Base-by-base conservation (phyloP, 2,797 vertebrate species). In the Otolemur crassicaudatus region DNA sequence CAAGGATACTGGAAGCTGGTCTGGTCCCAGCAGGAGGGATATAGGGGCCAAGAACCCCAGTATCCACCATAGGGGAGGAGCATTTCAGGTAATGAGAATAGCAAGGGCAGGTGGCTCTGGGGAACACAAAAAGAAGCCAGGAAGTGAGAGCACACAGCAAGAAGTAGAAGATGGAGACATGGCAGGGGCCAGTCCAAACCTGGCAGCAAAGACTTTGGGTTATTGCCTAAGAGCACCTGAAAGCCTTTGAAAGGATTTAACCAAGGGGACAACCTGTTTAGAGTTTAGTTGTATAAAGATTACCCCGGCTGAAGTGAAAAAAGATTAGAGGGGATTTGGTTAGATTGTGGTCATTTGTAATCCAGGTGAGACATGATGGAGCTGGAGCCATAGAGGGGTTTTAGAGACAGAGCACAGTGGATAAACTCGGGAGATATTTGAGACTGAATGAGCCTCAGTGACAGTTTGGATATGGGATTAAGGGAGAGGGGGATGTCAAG, bases 261-360 rank as follows among this genome's bases (percentile, higher is more conserved):
- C 12, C 65, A 86, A 77, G 73, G 19, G 40, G 22, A 11, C 22
- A 37, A 65, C 12, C 9, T 31, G 72, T 73, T 85, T 61, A 73
- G 69, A 84, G 46, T 80, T 94, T 84, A 25, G 25, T 85, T 91
- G 86, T 67, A 69, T 40, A 95, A 87, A 91, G 69, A 63, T 70
- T 63, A 25, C 65, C 70, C 25, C 67, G 22, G 46, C 79, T 89
- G 86, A 85, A 82, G 53, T 65, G 53, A 89, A 40, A 69, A 73
- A 43, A 49, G 69, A 82, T 91, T 37, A 86, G 63, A 82, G 58
- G 25, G 40, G 37, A 94, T 49, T 91, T 79, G 34, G 37, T 46
- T 34, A 31, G 87, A 67, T 29, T 67, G 40, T 37, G 75, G 79
- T 86, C 63, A 34, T 70, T 85, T 76, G 76, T 85, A 70, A 91